Evolutionary conservation across 2,888 invertebrate species (phyloP).

Genomic region (Ormia ochracea): DNA sequence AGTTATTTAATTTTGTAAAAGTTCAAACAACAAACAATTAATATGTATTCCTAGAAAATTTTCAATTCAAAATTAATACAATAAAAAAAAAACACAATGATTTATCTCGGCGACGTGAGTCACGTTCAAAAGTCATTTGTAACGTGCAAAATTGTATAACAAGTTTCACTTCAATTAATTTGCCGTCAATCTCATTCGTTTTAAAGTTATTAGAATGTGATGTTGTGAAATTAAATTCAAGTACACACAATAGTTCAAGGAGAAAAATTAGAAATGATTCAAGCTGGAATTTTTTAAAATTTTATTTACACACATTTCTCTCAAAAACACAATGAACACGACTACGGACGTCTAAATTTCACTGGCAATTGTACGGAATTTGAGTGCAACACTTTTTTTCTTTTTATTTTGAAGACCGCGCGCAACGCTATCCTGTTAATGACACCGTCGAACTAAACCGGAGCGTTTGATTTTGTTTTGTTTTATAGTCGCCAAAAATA

Average conservation of each 20-base stretch:
- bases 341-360: constrained; percentile 16
- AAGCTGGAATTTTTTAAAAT: not conserved
- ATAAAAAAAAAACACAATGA: constrained; percentile 8
- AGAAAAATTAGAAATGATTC: not conserved
- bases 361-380: constrained; percentile 24
- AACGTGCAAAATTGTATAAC: constrained; percentile 29
- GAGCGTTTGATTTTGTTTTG: constrained; percentile 68
- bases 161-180: constrained; percentile 16
- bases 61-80: not conserved
- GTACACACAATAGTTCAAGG: not conserved
- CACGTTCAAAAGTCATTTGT: constrained; percentile 41
- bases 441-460: constrained; percentile 70
- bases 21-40: not conserved
- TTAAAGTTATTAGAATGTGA: not conserved
- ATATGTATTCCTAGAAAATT: constrained; percentile 25
- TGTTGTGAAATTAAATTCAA: not conserved
- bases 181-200: not conserved
- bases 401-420: constrained; percentile 55
- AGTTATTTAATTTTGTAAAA: not conserved
- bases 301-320: constrained; percentile 2
- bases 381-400: not conserved
- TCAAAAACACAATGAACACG: not conserved
- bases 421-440: constrained; percentile 60
- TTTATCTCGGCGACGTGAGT: constrained; percentile 38
- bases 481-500: constrained; percentile 68